Conservation (phyloP, 2,797 vertebrate species). For the Myotis myotis region DNA sequence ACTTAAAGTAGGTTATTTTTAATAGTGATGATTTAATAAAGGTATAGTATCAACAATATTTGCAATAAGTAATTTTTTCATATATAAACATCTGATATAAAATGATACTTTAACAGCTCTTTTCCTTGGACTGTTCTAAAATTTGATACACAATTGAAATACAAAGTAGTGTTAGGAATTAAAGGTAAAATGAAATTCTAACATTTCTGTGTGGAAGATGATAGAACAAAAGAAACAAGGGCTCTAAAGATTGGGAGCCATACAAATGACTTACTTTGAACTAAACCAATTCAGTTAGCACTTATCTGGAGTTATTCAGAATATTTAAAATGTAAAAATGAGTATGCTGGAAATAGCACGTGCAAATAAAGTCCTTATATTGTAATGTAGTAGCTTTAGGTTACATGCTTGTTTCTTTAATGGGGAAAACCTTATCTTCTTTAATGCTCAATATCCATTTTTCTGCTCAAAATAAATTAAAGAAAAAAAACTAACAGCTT, state of each 20-base stretch:
- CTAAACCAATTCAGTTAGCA: background rate
- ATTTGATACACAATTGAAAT: constrained; percentile 46
- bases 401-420: constrained; percentile 30
- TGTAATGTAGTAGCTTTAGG: background rate
- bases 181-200: constrained; percentile 59
- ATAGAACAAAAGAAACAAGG: constrained; percentile 35
- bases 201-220: constrained; percentile 1
- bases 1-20: constrained; percentile 11
- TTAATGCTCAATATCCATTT: constrained; percentile 3
- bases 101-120: constrained; percentile 21
- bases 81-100: background rate
- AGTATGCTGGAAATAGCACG: background rate
- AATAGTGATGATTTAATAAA: constrained; percentile 17
- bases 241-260: constrained; percentile 23
- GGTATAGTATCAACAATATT: background rate
- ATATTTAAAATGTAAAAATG: constrained; percentile 36
- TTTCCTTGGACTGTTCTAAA: constrained; percentile 48
- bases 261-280: constrained; percentile 26
- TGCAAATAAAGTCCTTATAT: constrained; percentile 18
- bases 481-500: background rate
- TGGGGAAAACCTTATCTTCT: background rate
- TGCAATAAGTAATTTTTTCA: constrained; percentile 48
- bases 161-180: constrained; percentile 41
- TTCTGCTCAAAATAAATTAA: background rate
- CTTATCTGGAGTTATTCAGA: constrained; percentile 48